These are phyloP conservation scores for Oscarella lobularis DNA, from an alignment of 37 sponge, comb jelly and placozoan genomes.

Conservation along the genomic window DNA sequence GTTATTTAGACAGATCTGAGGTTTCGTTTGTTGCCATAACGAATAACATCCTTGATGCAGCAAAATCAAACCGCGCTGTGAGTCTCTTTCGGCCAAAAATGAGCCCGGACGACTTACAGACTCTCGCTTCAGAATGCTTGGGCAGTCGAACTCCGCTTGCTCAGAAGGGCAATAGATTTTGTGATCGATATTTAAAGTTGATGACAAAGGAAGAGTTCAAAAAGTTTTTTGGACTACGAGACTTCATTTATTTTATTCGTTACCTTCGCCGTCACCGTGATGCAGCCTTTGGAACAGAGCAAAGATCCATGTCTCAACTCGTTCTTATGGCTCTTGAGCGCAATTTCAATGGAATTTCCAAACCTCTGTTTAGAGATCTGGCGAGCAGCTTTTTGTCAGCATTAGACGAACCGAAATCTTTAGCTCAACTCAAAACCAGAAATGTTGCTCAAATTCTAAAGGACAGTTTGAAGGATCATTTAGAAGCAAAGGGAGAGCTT, in stretches of 20 bases:
- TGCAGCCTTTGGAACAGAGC: not conserved
- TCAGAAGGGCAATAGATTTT: too few species aligned
- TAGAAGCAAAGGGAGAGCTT: not conserved
- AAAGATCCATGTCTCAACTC: constrained; percentile 29
- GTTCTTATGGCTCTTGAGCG: constrained; percentile 74
- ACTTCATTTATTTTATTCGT: constrained; percentile 72
- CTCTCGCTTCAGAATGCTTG: constrained; percentile 51
- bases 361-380: constrained; percentile 32
- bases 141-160: constrained; percentile 21
- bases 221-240: constrained; percentile 67
- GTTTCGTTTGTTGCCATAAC: constrained; percentile 90
- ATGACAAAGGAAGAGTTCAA: constrained; percentile 12
- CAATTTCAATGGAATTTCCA: constrained; percentile 67
- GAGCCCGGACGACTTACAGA: constrained; percentile 32
- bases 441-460: constrained; percentile 43
- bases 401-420: constrained; percentile 19
- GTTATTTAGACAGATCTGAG: constrained; percentile 62
- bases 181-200: constrained; percentile 16
- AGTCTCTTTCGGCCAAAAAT: constrained; percentile 64
- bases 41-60: constrained; percentile 85
- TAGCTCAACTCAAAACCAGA: constrained; percentile 8
- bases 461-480: constrained; percentile 33
- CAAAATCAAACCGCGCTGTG: constrained; percentile 86
- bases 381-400: constrained; percentile 32
- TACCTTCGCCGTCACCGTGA: constrained; percentile 46